phyloP scores from a whole-genome alignment of 2,888 invertebrate genomes.

The Nudaria mundana region DNA sequence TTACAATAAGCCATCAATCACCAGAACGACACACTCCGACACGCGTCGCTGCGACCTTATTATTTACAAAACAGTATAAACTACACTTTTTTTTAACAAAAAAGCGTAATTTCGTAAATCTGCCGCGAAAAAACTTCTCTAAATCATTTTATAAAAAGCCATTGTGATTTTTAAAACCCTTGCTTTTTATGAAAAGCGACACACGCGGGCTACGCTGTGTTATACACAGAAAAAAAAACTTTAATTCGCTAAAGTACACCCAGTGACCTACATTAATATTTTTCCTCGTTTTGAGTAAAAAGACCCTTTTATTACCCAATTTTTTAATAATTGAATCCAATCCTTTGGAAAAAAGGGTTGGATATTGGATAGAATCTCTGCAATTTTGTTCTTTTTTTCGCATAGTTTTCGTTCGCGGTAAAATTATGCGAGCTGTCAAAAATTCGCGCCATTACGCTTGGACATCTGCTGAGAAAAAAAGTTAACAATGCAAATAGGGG shows the following conservation, averaged over 20 bases:
- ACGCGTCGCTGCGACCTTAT: slow-evolving; percentile 45
- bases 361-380: slow-evolving; percentile 69
- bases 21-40: slow-evolving; percentile 49
- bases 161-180: slow-evolving; percentile 75
- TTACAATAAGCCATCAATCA: slow-evolving; percentile 65
- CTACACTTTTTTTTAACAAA: slow-evolving; percentile 42
- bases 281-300: slow-evolving; percentile 70
- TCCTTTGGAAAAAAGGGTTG: slow-evolving; percentile 79
- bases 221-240: slow-evolving; percentile 49
- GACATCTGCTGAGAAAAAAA: slow-evolving; percentile 72
- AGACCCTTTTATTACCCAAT: slow-evolving; percentile 62
- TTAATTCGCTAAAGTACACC: slow-evolving; percentile 62
- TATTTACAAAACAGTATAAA: slow-evolving; percentile 46
- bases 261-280: slow-evolving; percentile 74
- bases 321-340: slow-evolving; percentile 75
- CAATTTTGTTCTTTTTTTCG: slow-evolving; percentile 59
- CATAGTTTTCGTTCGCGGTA: slow-evolving; percentile 62
- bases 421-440: slow-evolving; percentile 77
- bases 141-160: slow-evolving; percentile 74
- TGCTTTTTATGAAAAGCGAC: slow-evolving; percentile 61
- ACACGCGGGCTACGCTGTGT: slow-evolving; percentile 65
- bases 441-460: slow-evolving; percentile 77
- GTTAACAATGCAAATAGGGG: slow-evolving; percentile 79
- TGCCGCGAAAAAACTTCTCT: slow-evolving; percentile 52
- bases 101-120: slow-evolving; percentile 62